Conservation (phyloP, 2,888 invertebrate species). For the Euclidia mi region DNA sequence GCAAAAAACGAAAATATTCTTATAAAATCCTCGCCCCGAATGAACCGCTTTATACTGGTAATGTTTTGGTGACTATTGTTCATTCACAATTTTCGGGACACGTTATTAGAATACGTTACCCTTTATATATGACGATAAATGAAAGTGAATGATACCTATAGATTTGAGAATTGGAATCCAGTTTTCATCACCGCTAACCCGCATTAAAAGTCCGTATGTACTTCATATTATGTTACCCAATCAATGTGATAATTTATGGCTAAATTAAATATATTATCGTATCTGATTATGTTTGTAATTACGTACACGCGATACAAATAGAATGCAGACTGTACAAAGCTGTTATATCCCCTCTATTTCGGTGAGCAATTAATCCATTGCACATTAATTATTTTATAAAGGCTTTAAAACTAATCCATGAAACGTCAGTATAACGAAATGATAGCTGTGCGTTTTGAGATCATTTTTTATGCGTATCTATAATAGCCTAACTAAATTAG, state of each 20-base stretch:
- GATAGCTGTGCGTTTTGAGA: no score
- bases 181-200: background rate
- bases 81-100: background rate
- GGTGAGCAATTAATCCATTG: slow-evolving; percentile 1
- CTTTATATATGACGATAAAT: slow-evolving; percentile 4
- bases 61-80: slow-evolving; percentile 12
- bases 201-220: background rate
- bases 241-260: slow-evolving; percentile 2
- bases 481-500: no score
- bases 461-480: no score
- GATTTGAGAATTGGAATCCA: slow-evolving; percentile 2
- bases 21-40: slow-evolving; percentile 16
- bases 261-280: slow-evolving; percentile 2
- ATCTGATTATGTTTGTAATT: slow-evolving; percentile 11
- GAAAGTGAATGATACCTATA: slow-evolving; percentile 1
- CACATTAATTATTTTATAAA: slow-evolving; percentile 2
- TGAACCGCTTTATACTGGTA: slow-evolving; percentile 25
- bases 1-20: slow-evolving; percentile 42
- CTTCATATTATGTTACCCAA: background rate
- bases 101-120: no score
- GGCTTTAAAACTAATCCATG: background rate
- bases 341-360: background rate
- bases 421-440: no score
- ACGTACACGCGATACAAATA: slow-evolving; percentile 6
- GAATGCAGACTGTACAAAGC: slow-evolving; percentile 3